Percentiles rank a stretch among this genome's conserved stretches.
phyloP scores from a whole-genome alignment of 2,113 vertebrate species.

The Leptocoma aspasia region DNA sequence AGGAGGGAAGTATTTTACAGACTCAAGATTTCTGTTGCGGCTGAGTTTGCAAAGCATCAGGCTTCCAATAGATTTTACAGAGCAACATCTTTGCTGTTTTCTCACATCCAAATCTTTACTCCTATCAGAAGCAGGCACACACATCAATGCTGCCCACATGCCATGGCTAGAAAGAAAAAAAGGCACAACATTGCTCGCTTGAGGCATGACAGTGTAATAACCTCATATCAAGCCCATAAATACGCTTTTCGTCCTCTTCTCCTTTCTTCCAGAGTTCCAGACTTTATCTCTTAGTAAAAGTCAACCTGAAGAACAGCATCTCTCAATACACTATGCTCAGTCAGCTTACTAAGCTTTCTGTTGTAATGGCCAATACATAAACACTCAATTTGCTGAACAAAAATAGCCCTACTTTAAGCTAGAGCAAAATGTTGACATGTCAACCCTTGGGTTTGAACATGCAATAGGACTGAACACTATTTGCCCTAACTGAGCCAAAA shows the following conservation, averaged over 20 bases:
- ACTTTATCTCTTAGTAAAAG: neutral
- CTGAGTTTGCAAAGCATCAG: neutral
- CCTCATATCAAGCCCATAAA: neutral
- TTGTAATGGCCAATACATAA: neutral
- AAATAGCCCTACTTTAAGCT: neutral
- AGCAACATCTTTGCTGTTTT: neutral
- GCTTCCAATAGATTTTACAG: neutral
- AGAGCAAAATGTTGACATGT: neutral
- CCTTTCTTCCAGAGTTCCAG: neutral
- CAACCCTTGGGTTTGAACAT: neutral
- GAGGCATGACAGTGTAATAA: neutral
- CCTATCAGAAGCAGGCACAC: neutral
- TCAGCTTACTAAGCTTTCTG: neutral
- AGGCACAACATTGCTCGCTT: fast-evolving
- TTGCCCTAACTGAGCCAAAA: slow-evolving; percentile 7
- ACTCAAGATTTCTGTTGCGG: neutral
- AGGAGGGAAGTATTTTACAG: neutral
- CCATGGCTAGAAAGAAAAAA: neutral
- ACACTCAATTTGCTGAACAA: neutral
- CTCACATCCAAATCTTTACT: neutral
- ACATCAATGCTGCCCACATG: neutral
- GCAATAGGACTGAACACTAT: neutral
- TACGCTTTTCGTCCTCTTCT: neutral
- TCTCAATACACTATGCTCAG: neutral
- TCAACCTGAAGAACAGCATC: neutral